Evolutionary conservation across 2,113 vertebrate species (phyloP), one percentile per base, ranked within the genome.

Genomic region (Hemibagrus wyckioides): DNA sequence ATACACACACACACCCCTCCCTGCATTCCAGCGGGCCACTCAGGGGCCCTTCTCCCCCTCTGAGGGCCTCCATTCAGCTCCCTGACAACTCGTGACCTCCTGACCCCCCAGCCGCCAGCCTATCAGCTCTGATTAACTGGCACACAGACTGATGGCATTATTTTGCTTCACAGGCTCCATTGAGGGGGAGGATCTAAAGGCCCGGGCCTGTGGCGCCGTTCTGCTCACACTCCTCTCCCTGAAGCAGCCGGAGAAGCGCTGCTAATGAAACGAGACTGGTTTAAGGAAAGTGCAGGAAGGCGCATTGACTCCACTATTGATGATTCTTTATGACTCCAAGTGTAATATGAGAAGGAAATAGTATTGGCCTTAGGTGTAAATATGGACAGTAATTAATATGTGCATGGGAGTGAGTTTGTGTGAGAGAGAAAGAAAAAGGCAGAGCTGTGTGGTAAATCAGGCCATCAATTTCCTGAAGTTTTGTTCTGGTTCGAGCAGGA

Each of bases 81-180:
- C 94, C 96, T 97, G 95, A 96, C 96, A 96, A 94, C 91, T 88
- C 8, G 82, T 56, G 94, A 95, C 96, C 96, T 90, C 92, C 90
- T 94, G 95, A 97, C 95, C 96, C 94, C 92, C 90, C 90, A 86
- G 94, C 94, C 95, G 96, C 94, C 91, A 94, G 94, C 95, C 97
- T 96, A 96, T 97, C 97, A 94, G 82, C 92, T 97, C 95, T 91
- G 91, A 97, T 97, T 97, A 97, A 95, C 95, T 96, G 92, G 77
- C 94, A 95, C 92, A 39, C 91, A 91, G 93, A 95, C 90, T 96
- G 97, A 97, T 96, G 96, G 95, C 95, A 96, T 97, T 97, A 95
- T 96, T 96, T 96, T 96, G 96, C 96, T 97, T 95, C 95, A 96
- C 91, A 95, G 95, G 94, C 91, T 95, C 95, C 91, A 96, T 86